These are phyloP conservation scores for Oligia latruncula DNA, from an alignment of 2,888 invertebrate genomes.

Conservation along the genomic window DNA sequence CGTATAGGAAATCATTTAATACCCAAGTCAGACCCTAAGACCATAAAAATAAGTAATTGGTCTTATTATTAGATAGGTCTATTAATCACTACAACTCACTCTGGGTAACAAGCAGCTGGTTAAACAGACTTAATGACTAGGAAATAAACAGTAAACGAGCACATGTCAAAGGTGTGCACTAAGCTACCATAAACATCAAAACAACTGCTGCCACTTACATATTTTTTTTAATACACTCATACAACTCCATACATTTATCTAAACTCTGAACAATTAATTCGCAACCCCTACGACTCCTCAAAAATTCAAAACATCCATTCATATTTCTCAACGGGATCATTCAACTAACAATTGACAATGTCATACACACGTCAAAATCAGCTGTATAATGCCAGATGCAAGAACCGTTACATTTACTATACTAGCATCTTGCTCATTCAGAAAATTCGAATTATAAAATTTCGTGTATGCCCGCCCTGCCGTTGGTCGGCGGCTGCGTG, in stretches of 20 bases:
- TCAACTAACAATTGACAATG: conserved; percentile 47
- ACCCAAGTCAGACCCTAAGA: background rate
- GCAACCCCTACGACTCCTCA: conserved; percentile 34
- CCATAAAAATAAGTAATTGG: conserved; percentile 14
- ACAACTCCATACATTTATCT: conserved; percentile 7
- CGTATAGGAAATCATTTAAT: background rate
- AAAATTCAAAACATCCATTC: conserved; percentile 29
- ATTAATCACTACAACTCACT: background rate
- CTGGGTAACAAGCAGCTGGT: conserved; percentile 41
- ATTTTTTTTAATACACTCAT: background rate
- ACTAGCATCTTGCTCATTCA: conserved; percentile 63
- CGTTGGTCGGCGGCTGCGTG: conserved; percentile 61
- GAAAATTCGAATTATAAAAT: conserved; percentile 60
- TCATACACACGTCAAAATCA: conserved; percentile 60
- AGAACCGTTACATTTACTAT: conserved; percentile 65
- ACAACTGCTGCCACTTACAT: conserved; percentile 28
- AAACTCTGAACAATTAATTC: conserved; percentile 29
- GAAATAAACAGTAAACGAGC: conserved; percentile 40
- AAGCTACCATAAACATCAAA: conserved; percentile 18
- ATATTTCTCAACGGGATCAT: conserved; percentile 41
- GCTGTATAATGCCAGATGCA: conserved; percentile 65
- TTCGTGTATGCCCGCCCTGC: conserved; percentile 58
- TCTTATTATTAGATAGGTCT: background rate
- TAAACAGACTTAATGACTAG: conserved; percentile 19
- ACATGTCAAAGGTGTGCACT: conserved; percentile 59